Conservation (phyloP, 1,140 invertebrate species). For the Drosophila parvula region DNA sequence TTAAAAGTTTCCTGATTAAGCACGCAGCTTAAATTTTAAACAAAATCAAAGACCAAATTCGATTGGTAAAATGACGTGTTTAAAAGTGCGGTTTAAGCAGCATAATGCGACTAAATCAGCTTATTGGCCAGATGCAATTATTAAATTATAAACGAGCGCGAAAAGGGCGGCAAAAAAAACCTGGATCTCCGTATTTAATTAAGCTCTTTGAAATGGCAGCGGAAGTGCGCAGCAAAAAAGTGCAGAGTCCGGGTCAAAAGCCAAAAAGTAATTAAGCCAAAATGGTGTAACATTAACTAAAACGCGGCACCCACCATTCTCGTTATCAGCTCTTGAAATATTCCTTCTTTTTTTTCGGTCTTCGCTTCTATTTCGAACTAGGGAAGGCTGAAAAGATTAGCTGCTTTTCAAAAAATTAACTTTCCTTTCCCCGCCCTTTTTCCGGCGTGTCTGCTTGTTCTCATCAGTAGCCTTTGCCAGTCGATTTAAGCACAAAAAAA, state of each 20-base stretch:
- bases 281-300: slow-evolving; percentile 79
- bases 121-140: slow-evolving; percentile 51
- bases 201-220: slow-evolving; percentile 45
- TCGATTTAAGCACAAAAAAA: slow-evolving; percentile 42
- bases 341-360: slow-evolving; percentile 13
- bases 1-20: background rate
- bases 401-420: slow-evolving; percentile 55
- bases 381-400: slow-evolving; percentile 27
- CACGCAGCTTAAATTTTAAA: background rate
- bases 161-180: slow-evolving; percentile 5
- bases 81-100: slow-evolving; percentile 16
- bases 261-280: slow-evolving; percentile 75
- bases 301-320: slow-evolving; percentile 42
- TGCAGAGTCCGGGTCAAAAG: slow-evolving; percentile 39
- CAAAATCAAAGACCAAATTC: slow-evolving; percentile 17
- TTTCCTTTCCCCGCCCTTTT: slow-evolving; percentile 14
- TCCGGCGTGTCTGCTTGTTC: background rate
- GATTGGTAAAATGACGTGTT: slow-evolving; percentile 13
- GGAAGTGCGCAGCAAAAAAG: slow-evolving; percentile 21
- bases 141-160: slow-evolving; percentile 40
- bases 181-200: slow-evolving; percentile 51
- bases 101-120: slow-evolving; percentile 32
- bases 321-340: slow-evolving; percentile 22
- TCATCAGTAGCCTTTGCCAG: slow-evolving; percentile 27
- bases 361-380: slow-evolving; percentile 8